These are phyloP conservation scores for Phyllostomus hastatus DNA, from an alignment of 2,113 vertebrate species.

Conservation along the genomic window DNA sequence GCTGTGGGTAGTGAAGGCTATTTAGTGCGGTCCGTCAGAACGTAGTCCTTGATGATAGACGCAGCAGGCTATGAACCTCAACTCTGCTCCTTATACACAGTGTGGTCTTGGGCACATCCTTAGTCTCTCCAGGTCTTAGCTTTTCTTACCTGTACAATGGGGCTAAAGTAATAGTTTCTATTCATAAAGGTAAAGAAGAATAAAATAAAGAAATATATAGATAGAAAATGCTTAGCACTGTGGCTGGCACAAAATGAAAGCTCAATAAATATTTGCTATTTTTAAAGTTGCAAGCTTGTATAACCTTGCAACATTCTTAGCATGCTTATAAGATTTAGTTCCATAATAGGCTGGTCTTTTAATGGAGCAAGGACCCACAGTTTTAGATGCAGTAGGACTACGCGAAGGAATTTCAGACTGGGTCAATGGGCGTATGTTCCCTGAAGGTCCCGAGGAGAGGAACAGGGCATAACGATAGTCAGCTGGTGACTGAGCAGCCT, in stretches of 20 bases:
- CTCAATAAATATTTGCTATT: constrained; percentile 60
- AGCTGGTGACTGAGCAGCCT: neutral
- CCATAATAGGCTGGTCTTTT: neutral
- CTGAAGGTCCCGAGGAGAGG: neutral
- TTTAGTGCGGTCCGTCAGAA: neutral
- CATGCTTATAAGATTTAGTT: constrained; percentile 38
- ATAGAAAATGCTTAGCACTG: constrained; percentile 16
- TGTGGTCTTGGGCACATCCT: neutral
- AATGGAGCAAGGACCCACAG: neutral
- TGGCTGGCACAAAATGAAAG: constrained; percentile 47
- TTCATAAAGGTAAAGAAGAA: constrained; percentile 11
- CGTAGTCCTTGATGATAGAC: neutral
- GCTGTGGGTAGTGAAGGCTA: neutral
- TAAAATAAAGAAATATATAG: neutral
- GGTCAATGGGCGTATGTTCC: neutral
- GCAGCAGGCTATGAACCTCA: neutral
- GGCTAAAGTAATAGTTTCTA: neutral
- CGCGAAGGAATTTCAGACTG: neutral
- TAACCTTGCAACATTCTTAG: constrained; percentile 37
- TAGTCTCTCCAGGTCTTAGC: neutral
- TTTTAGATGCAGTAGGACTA: constrained; percentile 28
- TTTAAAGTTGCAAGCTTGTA: constrained; percentile 59
- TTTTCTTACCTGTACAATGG: neutral
- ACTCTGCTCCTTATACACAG: neutral
- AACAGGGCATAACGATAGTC: neutral